Evolutionary conservation across 2,888 invertebrate genomes (phyloP).

Genomic region (Drosophila yooni): DNA sequence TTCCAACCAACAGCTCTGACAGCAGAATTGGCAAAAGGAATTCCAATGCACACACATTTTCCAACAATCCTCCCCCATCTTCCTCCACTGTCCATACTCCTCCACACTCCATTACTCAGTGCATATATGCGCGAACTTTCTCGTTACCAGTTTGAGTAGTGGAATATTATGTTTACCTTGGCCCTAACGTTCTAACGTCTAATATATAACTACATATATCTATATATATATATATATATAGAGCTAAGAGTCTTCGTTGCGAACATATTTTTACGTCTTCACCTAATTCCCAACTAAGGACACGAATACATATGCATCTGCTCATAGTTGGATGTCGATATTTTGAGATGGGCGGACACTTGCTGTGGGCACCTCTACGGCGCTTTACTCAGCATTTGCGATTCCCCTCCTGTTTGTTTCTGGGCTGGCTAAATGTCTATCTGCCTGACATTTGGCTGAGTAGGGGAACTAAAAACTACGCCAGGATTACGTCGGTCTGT

Average conservation of each 20-base stretch:
- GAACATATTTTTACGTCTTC: slow-evolving; percentile 39
- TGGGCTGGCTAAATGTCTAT: slow-evolving; percentile 19
- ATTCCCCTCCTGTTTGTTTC: slow-evolving; percentile 12
- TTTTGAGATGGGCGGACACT: slow-evolving; percentile 37
- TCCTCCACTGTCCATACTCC: neutral
- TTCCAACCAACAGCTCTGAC: slow-evolving; percentile 38
- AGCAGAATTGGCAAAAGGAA: slow-evolving; percentile 50
- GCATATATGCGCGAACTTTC: slow-evolving; percentile 22
- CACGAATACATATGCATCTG: slow-evolving; percentile 17
- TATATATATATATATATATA: neutral
- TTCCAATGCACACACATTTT: slow-evolving; percentile 39
- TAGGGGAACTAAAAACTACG: slow-evolving; percentile 35
- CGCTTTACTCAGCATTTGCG: slow-evolving; percentile 31
- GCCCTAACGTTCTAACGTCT: slow-evolving; percentile 50
- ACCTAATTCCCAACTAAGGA: slow-evolving; percentile 12
- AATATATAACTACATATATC: slow-evolving; percentile 29
- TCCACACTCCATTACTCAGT: neutral
- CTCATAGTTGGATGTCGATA: slow-evolving; percentile 7
- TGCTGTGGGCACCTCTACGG: slow-evolving; percentile 13
- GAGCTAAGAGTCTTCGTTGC: slow-evolving; percentile 44
- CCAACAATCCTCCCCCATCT: neutral
- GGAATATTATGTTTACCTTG: slow-evolving; percentile 75
- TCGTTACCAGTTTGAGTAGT: slow-evolving; percentile 50
- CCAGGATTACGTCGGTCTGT: slow-evolving; percentile 45
- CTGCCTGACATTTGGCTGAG: slow-evolving; percentile 30